Percentiles rank a stretch among this genome's conserved stretches.
phyloP scores from a whole-genome alignment of 64 coral and sea anemone genomes.

The Astreopora myriophthalma region DNA sequence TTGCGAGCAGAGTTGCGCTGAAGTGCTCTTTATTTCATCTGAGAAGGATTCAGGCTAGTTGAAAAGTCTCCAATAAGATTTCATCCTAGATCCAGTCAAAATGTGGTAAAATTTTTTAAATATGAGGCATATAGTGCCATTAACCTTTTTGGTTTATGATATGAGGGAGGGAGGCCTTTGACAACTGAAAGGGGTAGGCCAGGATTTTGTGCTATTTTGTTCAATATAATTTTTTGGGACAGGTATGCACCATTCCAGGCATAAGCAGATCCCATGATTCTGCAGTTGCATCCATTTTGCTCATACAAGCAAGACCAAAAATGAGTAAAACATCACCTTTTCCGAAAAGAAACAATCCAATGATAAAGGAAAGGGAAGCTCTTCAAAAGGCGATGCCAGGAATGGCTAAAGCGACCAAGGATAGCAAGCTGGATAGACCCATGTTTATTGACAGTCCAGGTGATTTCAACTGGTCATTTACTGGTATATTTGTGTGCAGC shows the following conservation, averaged over 20 bases:
- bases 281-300: constrained; percentile 53
- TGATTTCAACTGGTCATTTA: too few species aligned
- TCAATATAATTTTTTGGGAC: neutral
- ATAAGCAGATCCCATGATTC: neutral
- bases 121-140: too few species aligned
- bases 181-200: too few species aligned
- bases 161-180: too few species aligned
- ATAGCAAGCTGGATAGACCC: constrained; percentile 38
- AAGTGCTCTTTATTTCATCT: too few species aligned
- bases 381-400: constrained; percentile 14
- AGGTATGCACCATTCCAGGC: neutral
- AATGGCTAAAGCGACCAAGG: constrained; percentile 15
- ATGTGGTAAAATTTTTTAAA: too few species aligned
- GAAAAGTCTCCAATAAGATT: too few species aligned
- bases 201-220: neutral
- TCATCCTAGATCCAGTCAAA: too few species aligned
- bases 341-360: constrained; percentile 72
- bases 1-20: too few species aligned
- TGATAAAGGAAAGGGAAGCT: constrained; percentile 72
- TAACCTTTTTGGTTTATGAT: neutral
- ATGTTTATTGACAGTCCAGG: constrained; percentile 68
- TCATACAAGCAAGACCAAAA: constrained; percentile 73
- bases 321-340: constrained; percentile 89
- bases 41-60: too few species aligned
- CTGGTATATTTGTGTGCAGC: too few species aligned